Evolutionary conservation across 2,113 vertebrate genomes (phyloP), one percentile per base, ranked within the genome.

Genomic region (Canis aureus): DNA sequence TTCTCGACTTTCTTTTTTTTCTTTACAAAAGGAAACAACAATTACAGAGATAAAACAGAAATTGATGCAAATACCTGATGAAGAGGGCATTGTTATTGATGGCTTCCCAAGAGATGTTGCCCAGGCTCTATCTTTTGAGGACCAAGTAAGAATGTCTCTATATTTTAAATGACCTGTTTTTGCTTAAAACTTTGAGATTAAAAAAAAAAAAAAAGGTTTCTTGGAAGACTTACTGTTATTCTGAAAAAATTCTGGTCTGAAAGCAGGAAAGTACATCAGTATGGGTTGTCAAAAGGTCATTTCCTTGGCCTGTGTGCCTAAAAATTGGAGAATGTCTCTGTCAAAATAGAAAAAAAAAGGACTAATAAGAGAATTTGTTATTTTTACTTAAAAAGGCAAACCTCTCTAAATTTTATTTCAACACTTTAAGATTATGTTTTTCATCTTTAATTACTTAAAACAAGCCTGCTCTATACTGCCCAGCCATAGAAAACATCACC

Each of bases 11-110:
- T 98, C 2, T 98, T 98, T 94, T 94, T 97, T 59, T 76, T 49
- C 43, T 98, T 93, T 85, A 38, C 97, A 86, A 86, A 98, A 99
- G 99, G 99, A 99, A 98, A 99, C 99, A 29, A 99, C 99, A n/a
- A 99, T 99, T 98, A 99, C 99, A 17, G 99, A 99, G 98, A 99
- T 99, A 98, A 99, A 99, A 98, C 99, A 99, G 98, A 99, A 99
- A 98, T 98, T 99, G 97, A 99, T 99, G 99, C 99, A 99, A 98
- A 99, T 99, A 93, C 99, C 99, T 3, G 99, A 99, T 27, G 99
- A 99, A 84, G 99, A 98, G 6, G 99, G 99, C 0, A 99, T 99
- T 90, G 99, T 99, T 96, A 99, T 99, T 29, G 99, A 99, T 6
- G 99, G 99, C 81, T 99, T 99, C 98, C 99, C 99, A 67, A 99